Conservation (phyloP, 2,797 vertebrate genomes). For the Sebastes minor region DNA sequence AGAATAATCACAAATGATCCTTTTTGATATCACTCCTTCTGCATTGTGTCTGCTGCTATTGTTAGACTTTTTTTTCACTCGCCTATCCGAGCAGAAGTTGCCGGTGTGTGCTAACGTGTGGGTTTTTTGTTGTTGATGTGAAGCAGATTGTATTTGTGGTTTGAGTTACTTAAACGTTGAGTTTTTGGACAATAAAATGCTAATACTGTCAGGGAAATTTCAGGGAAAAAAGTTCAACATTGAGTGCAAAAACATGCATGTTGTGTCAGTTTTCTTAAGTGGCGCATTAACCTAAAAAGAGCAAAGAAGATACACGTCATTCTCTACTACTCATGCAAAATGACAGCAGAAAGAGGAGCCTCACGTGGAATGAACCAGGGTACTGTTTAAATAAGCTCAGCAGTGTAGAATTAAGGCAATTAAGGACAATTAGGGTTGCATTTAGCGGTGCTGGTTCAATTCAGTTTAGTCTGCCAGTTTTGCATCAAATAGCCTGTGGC, state of each 20-base stretch:
- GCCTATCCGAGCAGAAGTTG: slow-evolving; percentile 40
- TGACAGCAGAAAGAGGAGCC: slow-evolving; percentile 55
- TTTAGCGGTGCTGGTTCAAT: slow-evolving; percentile 68
- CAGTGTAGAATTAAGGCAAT: slow-evolving; percentile 77
- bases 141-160: slow-evolving; percentile 10
- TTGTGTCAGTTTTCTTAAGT: not conserved
- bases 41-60: slow-evolving; percentile 32
- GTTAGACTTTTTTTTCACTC: slow-evolving; percentile 35
- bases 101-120: slow-evolving; percentile 19
- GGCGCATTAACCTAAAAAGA: slow-evolving; percentile 10
- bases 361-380: slow-evolving; percentile 51
- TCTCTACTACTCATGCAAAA: slow-evolving; percentile 15
- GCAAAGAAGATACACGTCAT: slow-evolving; percentile 10
- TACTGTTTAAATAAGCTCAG: slow-evolving; percentile 72
- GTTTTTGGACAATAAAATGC: not conserved
- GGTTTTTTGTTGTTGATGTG: slow-evolving; percentile 18
- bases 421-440: slow-evolving; percentile 76
- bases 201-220: not conserved
- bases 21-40: slow-evolving; percentile 32
- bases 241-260: not conserved
- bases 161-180: not conserved
- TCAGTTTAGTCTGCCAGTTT: slow-evolving; percentile 56
- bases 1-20: slow-evolving; percentile 24
- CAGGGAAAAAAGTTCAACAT: not conserved
- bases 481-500: slow-evolving; percentile 73